Percentiles rank a stretch among this genome's conserved stretches.
Evolutionary conservation across 2,888 invertebrate species (phyloP).

Genomic region (Philereme vetulata): DNA sequence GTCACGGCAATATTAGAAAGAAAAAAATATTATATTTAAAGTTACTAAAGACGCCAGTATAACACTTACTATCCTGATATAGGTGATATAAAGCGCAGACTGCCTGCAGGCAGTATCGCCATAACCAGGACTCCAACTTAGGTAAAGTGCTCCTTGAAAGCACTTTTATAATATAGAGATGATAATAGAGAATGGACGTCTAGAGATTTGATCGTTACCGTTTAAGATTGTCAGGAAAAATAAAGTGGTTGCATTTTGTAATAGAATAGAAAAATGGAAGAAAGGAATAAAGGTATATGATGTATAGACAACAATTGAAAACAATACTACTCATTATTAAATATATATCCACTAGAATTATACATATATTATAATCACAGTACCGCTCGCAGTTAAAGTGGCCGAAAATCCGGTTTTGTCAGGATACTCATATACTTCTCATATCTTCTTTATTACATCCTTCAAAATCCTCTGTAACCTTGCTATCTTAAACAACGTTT

Average conservation of each 20-base stretch:
- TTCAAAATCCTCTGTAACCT: too few species aligned
- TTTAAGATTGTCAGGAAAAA: constrained; percentile 28
- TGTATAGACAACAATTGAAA: too few species aligned
- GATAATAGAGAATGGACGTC: constrained; percentile 38
- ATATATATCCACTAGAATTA: too few species aligned
- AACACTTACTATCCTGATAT: constrained; percentile 26
- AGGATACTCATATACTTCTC: too few species aligned
- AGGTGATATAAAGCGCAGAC: constrained; percentile 26
- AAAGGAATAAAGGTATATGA: too few species aligned
- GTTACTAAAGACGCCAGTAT: constrained; percentile 23
- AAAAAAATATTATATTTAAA: background rate
- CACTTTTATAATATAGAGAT: constrained; percentile 40
- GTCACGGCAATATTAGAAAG: too few species aligned
- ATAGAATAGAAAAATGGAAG: background rate
- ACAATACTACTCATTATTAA: too few species aligned
- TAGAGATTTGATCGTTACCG: constrained; percentile 35
- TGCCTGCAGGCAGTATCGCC: constrained; percentile 36
- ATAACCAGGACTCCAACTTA: constrained; percentile 34
- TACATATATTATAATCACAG: too few species aligned
- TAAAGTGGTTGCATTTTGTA: constrained; percentile 6
- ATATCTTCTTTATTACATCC: too few species aligned
- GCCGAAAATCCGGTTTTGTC: too few species aligned
- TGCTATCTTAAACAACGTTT: too few species aligned
- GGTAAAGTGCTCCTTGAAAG: constrained; percentile 37
- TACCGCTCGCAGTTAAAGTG: too few species aligned